Percentiles rank a stretch among this genome's conserved stretches.
These are phyloP conservation scores for Caenorhabditis angaria DNA, from an alignment of 2,888 invertebrate species.

Conservation along the genomic window DNA sequence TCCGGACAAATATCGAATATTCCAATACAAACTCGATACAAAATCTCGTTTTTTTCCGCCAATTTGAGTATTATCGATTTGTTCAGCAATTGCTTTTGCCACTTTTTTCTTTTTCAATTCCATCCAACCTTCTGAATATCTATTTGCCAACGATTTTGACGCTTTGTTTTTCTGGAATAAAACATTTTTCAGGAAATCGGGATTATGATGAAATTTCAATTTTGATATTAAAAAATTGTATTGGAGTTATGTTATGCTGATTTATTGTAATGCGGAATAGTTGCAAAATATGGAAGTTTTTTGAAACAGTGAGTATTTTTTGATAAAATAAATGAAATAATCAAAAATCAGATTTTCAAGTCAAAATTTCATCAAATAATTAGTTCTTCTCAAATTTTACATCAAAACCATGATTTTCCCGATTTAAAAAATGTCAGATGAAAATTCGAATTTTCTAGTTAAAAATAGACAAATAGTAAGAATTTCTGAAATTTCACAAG, in stretches of 20 bases:
- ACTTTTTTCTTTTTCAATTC: constrained; percentile 73
- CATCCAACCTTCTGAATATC: constrained; percentile 70
- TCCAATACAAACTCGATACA: constrained; percentile 92
- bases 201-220: too few relatives aligned
- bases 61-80: constrained; percentile 86
- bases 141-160: constrained; percentile 25
- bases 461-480: too few relatives aligned
- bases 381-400: too few relatives aligned
- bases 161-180: constrained; percentile 47
- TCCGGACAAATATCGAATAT: constrained; percentile 89
- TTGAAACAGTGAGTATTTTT: background rate
- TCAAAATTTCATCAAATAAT: too few relatives aligned
- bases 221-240: too few relatives aligned
- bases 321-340: background rate
- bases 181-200: background rate
- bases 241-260: too few relatives aligned
- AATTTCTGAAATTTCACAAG: too few relatives aligned
- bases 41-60: constrained; percentile 85
- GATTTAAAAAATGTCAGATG: too few relatives aligned
- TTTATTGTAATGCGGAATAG: too few relatives aligned
- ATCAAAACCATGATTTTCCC: too few relatives aligned
- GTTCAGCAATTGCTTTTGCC: constrained; percentile 83
- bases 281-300: background rate
- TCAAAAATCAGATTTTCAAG: constrained; percentile 12
- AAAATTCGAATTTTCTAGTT: too few relatives aligned